Conservation (phyloP, 2,888 invertebrate species). For the Campoplex capitator region DNA sequence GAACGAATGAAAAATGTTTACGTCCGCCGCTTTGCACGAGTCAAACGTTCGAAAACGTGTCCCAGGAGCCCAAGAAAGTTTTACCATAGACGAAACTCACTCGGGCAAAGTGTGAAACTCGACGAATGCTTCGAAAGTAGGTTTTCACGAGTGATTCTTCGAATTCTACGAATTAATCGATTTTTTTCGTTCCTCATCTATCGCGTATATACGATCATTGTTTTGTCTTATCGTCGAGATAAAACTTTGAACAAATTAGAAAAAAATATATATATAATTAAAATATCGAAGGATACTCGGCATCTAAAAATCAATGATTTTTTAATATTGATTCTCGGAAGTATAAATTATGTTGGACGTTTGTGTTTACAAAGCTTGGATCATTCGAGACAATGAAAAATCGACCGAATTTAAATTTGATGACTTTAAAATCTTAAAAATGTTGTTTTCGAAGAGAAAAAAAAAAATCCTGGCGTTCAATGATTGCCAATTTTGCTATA, state of each 20-base stretch:
- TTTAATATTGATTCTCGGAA: neutral
- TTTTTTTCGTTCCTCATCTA: neutral
- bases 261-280: neutral
- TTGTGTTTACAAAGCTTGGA: too few species aligned
- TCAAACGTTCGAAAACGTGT: constrained; percentile 37
- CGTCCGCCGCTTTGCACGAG: constrained; percentile 3
- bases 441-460: too few species aligned
- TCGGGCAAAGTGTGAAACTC: constrained; percentile 45
- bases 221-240: neutral
- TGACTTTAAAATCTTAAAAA: too few species aligned
- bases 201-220: neutral
- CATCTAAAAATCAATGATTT: neutral
- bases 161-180: neutral
- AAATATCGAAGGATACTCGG: neutral
- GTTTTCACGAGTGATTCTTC: constrained; percentile 22
- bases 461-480: neutral
- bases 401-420: too few species aligned
- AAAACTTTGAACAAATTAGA: neutral
- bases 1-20: constrained; percentile 20
- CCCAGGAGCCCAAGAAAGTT: constrained; percentile 44
- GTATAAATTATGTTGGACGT: too few species aligned
- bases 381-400: too few species aligned
- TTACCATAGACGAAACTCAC: constrained; percentile 24
- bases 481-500: neutral
- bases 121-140: constrained; percentile 37